A percentile compares a stretch with the other conserved stretches of the same genome.
Evolutionary conservation across 2,888 invertebrate species (phyloP).

Genomic region (Tetropium fuscum): DNA sequence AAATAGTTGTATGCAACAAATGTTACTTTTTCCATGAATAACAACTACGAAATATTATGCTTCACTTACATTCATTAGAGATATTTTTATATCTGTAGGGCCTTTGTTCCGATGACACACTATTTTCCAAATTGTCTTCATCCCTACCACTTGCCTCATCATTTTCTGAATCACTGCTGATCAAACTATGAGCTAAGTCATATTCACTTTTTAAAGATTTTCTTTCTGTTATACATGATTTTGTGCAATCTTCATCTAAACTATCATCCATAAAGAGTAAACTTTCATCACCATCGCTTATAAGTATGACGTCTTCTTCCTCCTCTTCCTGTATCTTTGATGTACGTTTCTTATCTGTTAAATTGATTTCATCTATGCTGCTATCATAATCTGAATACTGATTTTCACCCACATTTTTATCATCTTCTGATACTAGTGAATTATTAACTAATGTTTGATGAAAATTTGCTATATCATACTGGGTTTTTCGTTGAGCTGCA

Average conservation of each 20-base stretch:
- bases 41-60: too few species aligned
- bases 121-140: too few species aligned
- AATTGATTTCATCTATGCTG: neutral
- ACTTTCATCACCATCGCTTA: slow-evolving; percentile 9
- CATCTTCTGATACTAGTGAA: neutral
- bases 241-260: neutral
- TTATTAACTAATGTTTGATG: slow-evolving; percentile 18
- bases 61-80: too few species aligned
- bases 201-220: neutral
- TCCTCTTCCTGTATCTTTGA: neutral
- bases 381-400: neutral
- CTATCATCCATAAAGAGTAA: neutral
- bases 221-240: neutral
- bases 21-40: too few species aligned
- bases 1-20: too few species aligned
- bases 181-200: neutral
- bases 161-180: too few species aligned
- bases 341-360: neutral
- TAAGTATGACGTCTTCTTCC: slow-evolving; percentile 5
- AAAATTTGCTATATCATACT: slow-evolving; percentile 14
- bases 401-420: neutral
- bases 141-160: too few species aligned
- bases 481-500: neutral
- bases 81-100: too few species aligned
- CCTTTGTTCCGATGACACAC: too few species aligned